Base-by-base conservation (phyloP, 64 coral and sea anemone species). In the Dendrophyllia cribrosa region DNA sequence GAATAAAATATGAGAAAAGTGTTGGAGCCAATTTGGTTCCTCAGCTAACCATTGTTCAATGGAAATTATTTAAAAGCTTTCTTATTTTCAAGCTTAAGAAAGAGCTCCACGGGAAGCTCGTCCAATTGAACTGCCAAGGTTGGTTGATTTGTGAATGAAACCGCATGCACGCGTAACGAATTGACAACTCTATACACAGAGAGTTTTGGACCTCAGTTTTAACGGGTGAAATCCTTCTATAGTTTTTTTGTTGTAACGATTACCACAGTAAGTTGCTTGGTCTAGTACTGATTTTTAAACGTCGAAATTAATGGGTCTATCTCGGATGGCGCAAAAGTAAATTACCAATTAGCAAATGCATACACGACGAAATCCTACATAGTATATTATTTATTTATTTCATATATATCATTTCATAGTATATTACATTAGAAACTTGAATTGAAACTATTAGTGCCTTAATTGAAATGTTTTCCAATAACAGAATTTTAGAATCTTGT, bases 21-120 rank as follows among this genome's bases (percentile, higher is more conserved):
- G 12, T 26, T 55, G 52, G 23, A 8, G 52, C 23, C 11, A 59
- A 59, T 26, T 59, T 45, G 26, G 19, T 51, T 50, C 45, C 77
- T 16, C 22, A 79, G 77, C 26, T 17, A 69, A 7, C 62, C 66
- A 83, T 65, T 84, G 80, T 84, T 84, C 12, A 1, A 17, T 12
- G 25, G 14, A 50, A 23, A 51, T 84, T 67, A 20, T 83, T 51
- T 67, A 1, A 10, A 84, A 84, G 60, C 46, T 43, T 59, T 26
- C 12, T 82, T 44, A 16, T 46, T 59, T 58, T 60, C 13, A 49
- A 44, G 9, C 77, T 17, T n/a, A 43, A 75, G 25, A 26, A 43
- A n/a, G 22, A 5, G 2, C 34, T 45, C 78, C 17, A 82, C 24
- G 43, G 78, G 43, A 64, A 82, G 5, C 24, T 10, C 4, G 59